Conservation (phyloP, 2,888 invertebrate species). For the Lutraria lutraria region DNA sequence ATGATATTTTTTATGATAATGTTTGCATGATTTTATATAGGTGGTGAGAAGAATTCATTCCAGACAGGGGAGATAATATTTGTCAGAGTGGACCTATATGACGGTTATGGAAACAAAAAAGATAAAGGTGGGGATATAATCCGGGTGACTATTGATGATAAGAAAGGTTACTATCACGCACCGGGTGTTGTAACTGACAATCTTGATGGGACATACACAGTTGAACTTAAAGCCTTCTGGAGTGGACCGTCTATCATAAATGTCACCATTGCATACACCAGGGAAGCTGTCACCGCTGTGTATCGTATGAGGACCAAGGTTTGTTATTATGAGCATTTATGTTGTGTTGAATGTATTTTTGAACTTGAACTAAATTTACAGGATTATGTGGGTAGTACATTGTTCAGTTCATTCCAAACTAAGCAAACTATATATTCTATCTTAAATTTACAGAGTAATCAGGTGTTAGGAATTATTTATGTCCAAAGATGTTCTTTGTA, state of each 20-base stretch:
- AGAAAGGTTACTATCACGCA: not conserved
- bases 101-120: constrained; percentile 19
- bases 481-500: too few relatives aligned
- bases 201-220: constrained; percentile 23
- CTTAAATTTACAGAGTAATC: too few relatives aligned
- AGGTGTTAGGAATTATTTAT: too few relatives aligned
- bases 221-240: constrained; percentile 27
- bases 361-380: too few relatives aligned
- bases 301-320: constrained; percentile 19
- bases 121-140: constrained; percentile 12
- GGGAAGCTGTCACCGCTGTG: constrained; percentile 3
- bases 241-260: not conserved
- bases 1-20: not conserved
- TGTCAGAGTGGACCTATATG: not conserved
- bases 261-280: constrained; percentile 1
- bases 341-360: too few relatives aligned
- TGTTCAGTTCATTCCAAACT: too few relatives aligned
- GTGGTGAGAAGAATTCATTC: not conserved
- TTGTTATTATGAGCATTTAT: not conserved
- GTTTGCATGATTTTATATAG: not conserved
- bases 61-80: not conserved
- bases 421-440: too few relatives aligned
- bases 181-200: constrained; percentile 25
- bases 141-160: constrained; percentile 20
- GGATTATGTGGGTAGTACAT: too few relatives aligned